phyloP scores from a whole-genome alignment of 2,797 vertebrate species.

The Sebastes aleutianus region DNA sequence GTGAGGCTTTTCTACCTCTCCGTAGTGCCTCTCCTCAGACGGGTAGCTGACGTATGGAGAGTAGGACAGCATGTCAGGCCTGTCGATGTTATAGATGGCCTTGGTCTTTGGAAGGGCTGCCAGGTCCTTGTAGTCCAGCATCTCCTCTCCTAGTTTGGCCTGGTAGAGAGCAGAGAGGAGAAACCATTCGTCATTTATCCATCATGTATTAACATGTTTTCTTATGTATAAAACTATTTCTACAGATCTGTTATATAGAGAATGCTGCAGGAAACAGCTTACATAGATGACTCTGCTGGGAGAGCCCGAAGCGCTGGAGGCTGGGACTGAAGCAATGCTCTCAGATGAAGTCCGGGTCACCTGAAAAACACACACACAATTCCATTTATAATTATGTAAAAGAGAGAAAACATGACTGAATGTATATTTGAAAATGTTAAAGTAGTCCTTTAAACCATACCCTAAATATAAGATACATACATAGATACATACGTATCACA shows the following conservation, averaged over 20 bases:
- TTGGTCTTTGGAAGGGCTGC: slow-evolving; percentile 97
- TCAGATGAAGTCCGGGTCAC: slow-evolving; percentile 95
- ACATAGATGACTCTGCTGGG: slow-evolving; percentile 97
- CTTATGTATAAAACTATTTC: neutral
- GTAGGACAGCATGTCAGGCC: slow-evolving; percentile 98
- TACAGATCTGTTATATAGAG: neutral
- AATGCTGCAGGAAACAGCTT: slow-evolving; percentile 34
- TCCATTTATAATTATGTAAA: neutral
- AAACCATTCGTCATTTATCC: neutral
- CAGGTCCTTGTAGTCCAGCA: slow-evolving; percentile 97
- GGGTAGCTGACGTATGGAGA: slow-evolving; percentile 94
- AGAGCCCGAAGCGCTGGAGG: slow-evolving; percentile 95
- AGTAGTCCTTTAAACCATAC: neutral
- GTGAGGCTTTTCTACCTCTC: slow-evolving; percentile 82
- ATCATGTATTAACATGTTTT: neutral
- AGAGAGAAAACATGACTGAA: neutral
- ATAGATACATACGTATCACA: neutral
- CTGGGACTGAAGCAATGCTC: slow-evolving; percentile 94
- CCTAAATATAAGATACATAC: neutral
- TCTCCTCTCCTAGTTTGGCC: slow-evolving; percentile 97
- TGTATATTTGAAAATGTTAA: neutral
- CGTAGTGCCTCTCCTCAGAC: slow-evolving; percentile 87
- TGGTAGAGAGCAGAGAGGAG: slow-evolving; percentile 52
- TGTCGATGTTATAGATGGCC: slow-evolving; percentile 98
- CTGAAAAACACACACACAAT: slow-evolving; percentile 71